A percentile compares a stretch with the other conserved stretches of the same genome.
Evolutionary conservation across 2,113 vertebrate species (phyloP).

Genomic region (Dipodomys stephensi): DNA sequence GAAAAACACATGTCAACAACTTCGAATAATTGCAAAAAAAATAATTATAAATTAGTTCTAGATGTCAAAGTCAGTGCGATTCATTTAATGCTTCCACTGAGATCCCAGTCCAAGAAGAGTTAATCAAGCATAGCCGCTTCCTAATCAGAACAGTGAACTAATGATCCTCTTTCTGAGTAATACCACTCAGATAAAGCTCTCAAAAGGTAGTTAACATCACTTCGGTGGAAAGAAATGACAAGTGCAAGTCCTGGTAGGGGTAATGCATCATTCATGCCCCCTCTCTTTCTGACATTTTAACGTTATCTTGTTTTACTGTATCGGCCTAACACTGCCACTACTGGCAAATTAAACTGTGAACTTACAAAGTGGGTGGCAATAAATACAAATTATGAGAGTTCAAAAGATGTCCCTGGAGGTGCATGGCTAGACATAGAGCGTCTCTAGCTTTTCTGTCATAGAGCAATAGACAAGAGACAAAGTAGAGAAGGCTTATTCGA

Average conservation of each 20-base stretch:
- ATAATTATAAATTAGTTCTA: constrained; percentile 90
- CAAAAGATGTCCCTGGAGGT: constrained; percentile 90
- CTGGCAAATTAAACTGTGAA: constrained; percentile 93
- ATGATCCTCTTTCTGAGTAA: constrained; percentile 91
- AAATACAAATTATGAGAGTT: constrained; percentile 94
- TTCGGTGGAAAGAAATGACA: constrained; percentile 89
- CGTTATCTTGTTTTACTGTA: constrained; percentile 92
- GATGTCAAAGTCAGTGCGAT: constrained; percentile 82
- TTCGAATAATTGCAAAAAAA: constrained; percentile 84
- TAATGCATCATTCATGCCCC: constrained; percentile 92
- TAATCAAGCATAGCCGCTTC: constrained; percentile 89
- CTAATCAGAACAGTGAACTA: constrained; percentile 91
- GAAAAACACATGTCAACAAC: constrained; percentile 86
- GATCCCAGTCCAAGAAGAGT: constrained; percentile 89
- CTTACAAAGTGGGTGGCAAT: constrained; percentile 93
- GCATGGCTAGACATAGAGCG: constrained; percentile 86
- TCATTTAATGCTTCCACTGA: constrained; percentile 84
- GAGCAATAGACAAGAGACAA: constrained; percentile 86
- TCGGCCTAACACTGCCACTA: constrained; percentile 91
- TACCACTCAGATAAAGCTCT: constrained; percentile 91
- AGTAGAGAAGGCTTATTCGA: constrained; percentile 80
- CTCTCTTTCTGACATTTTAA: constrained; percentile 91
- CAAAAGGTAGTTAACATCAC: constrained; percentile 93
- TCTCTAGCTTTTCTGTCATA: constrained; percentile 89
- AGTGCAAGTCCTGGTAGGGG: constrained; percentile 89